Conservation (phyloP, 2,888 invertebrate genomes). For the Troides oblongomaculatus region DNA sequence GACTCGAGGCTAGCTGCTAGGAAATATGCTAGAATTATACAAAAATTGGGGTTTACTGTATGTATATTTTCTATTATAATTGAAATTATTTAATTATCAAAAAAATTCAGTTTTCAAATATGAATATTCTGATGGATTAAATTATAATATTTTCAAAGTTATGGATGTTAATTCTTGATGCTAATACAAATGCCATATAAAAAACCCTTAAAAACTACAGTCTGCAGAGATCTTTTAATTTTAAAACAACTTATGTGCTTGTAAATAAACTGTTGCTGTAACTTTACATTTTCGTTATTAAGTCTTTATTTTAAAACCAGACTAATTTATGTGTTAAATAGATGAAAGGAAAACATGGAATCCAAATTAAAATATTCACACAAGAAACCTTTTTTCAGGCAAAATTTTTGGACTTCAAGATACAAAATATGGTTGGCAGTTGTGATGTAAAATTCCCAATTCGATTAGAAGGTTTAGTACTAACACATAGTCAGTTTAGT, state of each 20-base stretch:
- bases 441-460: slow-evolving; percentile 89
- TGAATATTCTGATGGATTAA: not conserved
- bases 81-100: not conserved
- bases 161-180: too few species aligned
- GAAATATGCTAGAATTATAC: slow-evolving; percentile 91
- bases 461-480: slow-evolving; percentile 86
- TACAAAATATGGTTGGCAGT: slow-evolving; percentile 90
- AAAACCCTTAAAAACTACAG: too few species aligned
- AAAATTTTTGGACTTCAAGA: slow-evolving; percentile 89
- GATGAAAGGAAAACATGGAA: not conserved
- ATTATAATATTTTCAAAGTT: too few species aligned
- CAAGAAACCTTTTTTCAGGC: slow-evolving; percentile 76
- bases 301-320: too few species aligned
- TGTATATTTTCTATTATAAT: slow-evolving; percentile 43
- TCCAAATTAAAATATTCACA: not conserved
- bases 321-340: too few species aligned
- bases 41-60: slow-evolving; percentile 89
- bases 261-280: too few species aligned
- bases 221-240: too few species aligned
- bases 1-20: slow-evolving; percentile 88
- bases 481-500: slow-evolving; percentile 87
- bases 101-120: not conserved
- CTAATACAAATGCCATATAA: too few species aligned
- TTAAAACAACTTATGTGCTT: too few species aligned
- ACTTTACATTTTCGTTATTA: too few species aligned